Conservation (phyloP, 1,140 invertebrate genomes). For the Geopemphigus sp. region DNA sequence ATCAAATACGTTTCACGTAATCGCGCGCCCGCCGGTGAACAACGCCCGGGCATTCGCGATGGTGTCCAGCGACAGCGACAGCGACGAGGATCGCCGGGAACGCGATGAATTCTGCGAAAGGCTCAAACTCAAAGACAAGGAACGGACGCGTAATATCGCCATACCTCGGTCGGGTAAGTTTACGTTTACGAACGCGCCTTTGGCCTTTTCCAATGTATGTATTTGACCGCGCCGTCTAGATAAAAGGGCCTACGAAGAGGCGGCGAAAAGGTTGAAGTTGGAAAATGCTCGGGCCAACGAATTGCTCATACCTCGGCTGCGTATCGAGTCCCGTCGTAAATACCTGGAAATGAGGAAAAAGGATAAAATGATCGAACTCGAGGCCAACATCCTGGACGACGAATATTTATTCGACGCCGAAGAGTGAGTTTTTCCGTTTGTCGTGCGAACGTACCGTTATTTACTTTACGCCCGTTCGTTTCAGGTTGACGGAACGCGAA, state of each 20-base stretch:
- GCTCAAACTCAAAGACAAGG: slow-evolving; percentile 86
- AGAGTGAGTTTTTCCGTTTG: slow-evolving; percentile 67
- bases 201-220: too few species aligned
- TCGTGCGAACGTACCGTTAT: too few species aligned
- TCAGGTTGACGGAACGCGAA: slow-evolving; percentile 81
- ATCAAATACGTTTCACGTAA: too few species aligned
- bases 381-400: slow-evolving; percentile 93
- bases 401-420: slow-evolving; percentile 90
- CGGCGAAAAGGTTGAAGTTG: slow-evolving; percentile 84
- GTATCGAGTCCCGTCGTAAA: slow-evolving; percentile 86
- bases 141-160: slow-evolving; percentile 79
- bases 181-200: too few species aligned
- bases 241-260: slow-evolving; percentile 82
- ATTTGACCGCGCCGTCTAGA: too few species aligned
- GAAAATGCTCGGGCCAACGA: slow-evolving; percentile 76
- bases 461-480: too few species aligned
- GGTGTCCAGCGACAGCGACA: slow-evolving; percentile 52
- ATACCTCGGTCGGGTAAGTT: slow-evolving; percentile 57
- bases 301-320: slow-evolving; percentile 80
- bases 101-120: slow-evolving; percentile 91
- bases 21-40: too few species aligned
- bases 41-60: neutral
- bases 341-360: slow-evolving; percentile 95
- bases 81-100: slow-evolving; percentile 60
- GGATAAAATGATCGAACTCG: slow-evolving; percentile 94